A percentile compares a stretch with the other conserved stretches of the same genome.
phyloP scores from a whole-genome alignment of 2,113 vertebrate genomes.

The Rhinopithecus roxellana region DNA sequence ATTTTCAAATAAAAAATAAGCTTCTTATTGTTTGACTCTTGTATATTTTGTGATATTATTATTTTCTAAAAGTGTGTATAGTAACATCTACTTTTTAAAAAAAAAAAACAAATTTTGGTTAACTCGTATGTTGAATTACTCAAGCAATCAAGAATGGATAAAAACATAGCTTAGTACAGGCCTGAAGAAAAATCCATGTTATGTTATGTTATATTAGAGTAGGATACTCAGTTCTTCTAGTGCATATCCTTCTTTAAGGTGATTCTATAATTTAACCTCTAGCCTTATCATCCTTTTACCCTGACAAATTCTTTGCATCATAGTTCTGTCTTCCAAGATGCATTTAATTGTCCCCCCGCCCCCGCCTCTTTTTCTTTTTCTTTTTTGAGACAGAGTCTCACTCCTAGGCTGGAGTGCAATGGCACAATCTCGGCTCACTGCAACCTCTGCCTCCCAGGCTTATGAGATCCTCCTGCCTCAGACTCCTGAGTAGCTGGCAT shows the following conservation, averaged over 20 bases:
- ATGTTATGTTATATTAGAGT: background rate
- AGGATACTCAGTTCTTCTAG: no score
- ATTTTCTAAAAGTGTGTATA: background rate
- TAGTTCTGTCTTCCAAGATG: background rate
- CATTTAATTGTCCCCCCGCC: background rate
- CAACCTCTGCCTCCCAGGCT: no score
- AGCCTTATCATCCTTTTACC: background rate
- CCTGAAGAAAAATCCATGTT: background rate
- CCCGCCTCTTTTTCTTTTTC: no score
- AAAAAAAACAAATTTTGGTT: background rate
- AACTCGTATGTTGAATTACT: background rate
- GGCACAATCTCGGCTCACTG: no score
- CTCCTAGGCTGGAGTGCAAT: no score
- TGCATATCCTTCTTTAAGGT: background rate
- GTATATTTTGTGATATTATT: background rate
- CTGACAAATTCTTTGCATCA: background rate
- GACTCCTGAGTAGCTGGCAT: no score
- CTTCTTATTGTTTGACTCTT: background rate
- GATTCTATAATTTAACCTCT: background rate
- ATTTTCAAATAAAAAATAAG: background rate
- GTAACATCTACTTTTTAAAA: background rate
- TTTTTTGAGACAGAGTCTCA: no score
- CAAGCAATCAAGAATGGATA: background rate
- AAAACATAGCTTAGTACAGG: background rate
- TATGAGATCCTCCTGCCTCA: no score